Base-by-base conservation (phyloP, 1,140 invertebrate species). In the Plodia interpunctella region DNA sequence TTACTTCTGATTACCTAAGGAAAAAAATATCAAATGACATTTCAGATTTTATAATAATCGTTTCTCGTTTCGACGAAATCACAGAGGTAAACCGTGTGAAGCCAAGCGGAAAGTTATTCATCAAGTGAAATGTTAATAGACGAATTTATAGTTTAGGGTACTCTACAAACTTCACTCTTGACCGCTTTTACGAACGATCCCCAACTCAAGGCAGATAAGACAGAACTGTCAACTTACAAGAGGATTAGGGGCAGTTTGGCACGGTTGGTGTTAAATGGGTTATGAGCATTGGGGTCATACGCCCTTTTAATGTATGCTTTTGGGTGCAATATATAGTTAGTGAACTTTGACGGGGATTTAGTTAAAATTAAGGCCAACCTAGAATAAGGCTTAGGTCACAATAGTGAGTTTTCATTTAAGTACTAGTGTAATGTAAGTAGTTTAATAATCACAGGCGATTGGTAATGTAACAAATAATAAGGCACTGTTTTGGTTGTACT, bases 231-330 rank as follows among this genome's bases (percentile, higher is more conserved):
- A 25, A 53, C 51, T 53, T 53, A 25, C 21, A 53, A 9, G 17
- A 25, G 51, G 21, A 25, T 53, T 53, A 53, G 20, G 18, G 51
- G n/a, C 51, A 20, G 51, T 25, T 53, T 11, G 51, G 51, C 21
- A 53, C 25, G 51, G 51, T 13, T 5, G 51, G 51, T 53, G 51
- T 28, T 25, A 53, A 53, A 53, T 53, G 20, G 51, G 51, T 53
- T 53, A 44, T 17, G 38, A 17, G 13, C 38, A 15, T 44, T n/a
- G 38, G 15, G 38, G 13, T 17, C 13, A 44, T 44, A 15, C 38
- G 38, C n/a, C 38, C 38, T 44, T 15, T n/a, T 44, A 15, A 44
- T 15, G 38, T 44, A 15, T 44, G 38, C 38, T 44, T 44, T 44
- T 44, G 10, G 38, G 38, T 5, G 38, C 13, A 44, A n/a, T 44